Conservation (phyloP, 2,113 vertebrate genomes). For the Bostrychus sinensis region DNA sequence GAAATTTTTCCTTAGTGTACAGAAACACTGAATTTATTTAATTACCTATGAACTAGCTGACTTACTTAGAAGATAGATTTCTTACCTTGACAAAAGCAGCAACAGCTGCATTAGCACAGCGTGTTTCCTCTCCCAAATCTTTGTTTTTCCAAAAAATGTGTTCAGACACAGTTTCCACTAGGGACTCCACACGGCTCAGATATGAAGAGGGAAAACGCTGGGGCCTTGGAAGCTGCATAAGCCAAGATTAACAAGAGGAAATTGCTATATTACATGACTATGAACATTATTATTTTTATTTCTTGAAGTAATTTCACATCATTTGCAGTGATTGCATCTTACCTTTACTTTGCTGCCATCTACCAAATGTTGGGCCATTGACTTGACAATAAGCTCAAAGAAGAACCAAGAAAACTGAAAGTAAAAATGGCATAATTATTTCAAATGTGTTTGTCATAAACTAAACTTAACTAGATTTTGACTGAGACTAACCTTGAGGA, state of each 20-base stretch:
- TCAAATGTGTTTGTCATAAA: neutral
- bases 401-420: conserved; percentile 97
- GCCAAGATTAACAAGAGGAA: neutral
- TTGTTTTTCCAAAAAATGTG: conserved; percentile 93
- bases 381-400: conserved; percentile 93
- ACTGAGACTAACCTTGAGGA: conserved; percentile 85
- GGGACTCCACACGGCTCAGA: conserved; percentile 85
- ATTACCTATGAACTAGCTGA: neutral
- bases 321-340: conserved; percentile 34
- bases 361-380: conserved; percentile 92
- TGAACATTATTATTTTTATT: too few species aligned
- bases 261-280: neutral
- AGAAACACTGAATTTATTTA: too few species aligned
- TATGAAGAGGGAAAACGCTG: conserved; percentile 91
- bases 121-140: conserved; percentile 90
- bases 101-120: conserved; percentile 88
- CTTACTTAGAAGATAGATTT: neutral
- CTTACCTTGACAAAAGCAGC: conserved; percentile 93
- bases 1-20: conserved; percentile 5
- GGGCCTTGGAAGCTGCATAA: conserved; percentile 84
- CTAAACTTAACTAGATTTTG: neutral
- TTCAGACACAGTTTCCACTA: conserved; percentile 89
- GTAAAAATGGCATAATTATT: conserved; percentile 11
- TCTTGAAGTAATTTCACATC: too few species aligned
- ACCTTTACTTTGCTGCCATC: conserved; percentile 89